Evolutionary conservation across 1,140 invertebrate species (phyloP), one percentile per base, ranked within the genome.

Genomic region (Drosophila persimilis): DNA sequence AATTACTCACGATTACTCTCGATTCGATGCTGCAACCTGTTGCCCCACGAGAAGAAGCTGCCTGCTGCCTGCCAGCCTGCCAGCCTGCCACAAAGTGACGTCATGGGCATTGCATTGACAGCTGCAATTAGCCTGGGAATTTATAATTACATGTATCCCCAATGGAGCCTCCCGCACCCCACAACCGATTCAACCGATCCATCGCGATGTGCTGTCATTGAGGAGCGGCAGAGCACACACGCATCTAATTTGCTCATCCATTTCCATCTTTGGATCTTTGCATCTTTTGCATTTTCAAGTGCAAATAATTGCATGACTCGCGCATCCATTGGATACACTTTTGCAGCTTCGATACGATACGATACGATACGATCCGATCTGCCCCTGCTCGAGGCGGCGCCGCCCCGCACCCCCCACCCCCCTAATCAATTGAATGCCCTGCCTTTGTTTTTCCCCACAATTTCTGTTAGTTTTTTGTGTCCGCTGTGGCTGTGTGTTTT

Each of bases 361-460:
- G 35, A 35, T 69, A 41, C 39, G 31, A 54, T 61, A 44, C 58
- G 58, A 65, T 46, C 41, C 24, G 17, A 44, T 26, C 57, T 29
- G 29, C 43, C 43, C 20, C 24, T 45, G 24, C 59, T 53, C 7
- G 44, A 44, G 22, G 31, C 55, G 8, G 29, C 2, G 8, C 57
- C 47, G 8, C 57, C 47, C 59, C 53, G 3, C 24, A 4, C 35
- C 35, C 50, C 41, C 44, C 51, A 77, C 74, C 69, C 74, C 46
- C 64, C 44, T 65, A 62, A 54, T 70, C 81, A 86, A 86, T 85
- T 85, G 81, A 85, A 85, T 85, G 81, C 81, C 51, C 63, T 61
- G 81, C 81, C 81, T 85, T 85, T 85, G 81, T 85, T 80, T 51
- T 41, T 11, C 29, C 35, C 31, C 31, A 31, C 31, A 31, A 57